Evolutionary conservation across 2,797 vertebrate species (phyloP).

Genomic region (Aphelocoma californica): DNA sequence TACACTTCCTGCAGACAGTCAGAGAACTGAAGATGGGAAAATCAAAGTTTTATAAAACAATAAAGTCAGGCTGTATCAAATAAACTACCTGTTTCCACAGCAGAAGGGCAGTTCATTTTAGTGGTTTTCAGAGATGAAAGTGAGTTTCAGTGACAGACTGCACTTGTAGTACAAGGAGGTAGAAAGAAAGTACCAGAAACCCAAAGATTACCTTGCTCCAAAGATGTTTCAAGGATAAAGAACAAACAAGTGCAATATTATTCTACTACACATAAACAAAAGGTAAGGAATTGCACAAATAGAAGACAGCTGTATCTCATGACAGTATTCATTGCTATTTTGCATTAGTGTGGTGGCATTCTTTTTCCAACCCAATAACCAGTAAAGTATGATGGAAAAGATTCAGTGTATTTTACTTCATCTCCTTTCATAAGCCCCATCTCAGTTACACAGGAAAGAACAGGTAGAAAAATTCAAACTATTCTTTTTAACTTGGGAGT

Average conservation of each 20-base stretch:
- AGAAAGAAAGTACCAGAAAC: neutral
- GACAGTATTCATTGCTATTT: neutral
- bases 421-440: neutral
- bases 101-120: neutral
- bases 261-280: neutral
- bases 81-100: neutral
- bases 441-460: neutral
- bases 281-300: neutral
- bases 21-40: neutral
- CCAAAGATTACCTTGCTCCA: neutral
- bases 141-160: neutral
- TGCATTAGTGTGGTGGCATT: rapidly evolving
- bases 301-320: neutral
- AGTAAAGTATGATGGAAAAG: neutral
- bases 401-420: neutral
- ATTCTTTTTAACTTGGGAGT: neutral
- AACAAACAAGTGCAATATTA: neutral
- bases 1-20: neutral
- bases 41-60: constrained; percentile 32
- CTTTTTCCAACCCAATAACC: neutral
- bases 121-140: neutral
- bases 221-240: neutral
- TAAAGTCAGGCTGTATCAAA: constrained; percentile 14
- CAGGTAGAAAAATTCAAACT: neutral
- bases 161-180: neutral